Percentiles rank a stretch among this genome's conserved stretches.
Conservation (phyloP, 1,140 invertebrate species). For the Drosophila bocki region DNA sequence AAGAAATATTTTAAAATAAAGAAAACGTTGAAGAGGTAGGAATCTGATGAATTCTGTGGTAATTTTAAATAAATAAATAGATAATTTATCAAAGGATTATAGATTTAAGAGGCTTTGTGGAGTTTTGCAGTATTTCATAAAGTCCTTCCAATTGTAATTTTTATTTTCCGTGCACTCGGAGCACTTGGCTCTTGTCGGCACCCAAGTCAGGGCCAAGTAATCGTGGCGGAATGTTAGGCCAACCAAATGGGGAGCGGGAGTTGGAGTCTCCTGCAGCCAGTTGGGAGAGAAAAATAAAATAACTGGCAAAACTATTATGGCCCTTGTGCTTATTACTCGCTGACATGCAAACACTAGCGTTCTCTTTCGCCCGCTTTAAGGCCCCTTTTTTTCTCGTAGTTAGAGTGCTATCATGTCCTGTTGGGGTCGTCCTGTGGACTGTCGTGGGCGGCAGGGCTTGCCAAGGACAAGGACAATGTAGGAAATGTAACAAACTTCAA, state of each 20-base stretch:
- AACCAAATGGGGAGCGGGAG: slow-evolving; percentile 24
- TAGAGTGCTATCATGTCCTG: slow-evolving; percentile 50
- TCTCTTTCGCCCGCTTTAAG: slow-evolving; percentile 31
- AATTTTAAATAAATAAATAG: too few relatives aligned
- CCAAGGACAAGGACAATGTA: slow-evolving; percentile 81
- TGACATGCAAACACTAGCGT: slow-evolving; percentile 80
- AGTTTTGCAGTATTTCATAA: too few relatives aligned
- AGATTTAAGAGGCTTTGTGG: too few relatives aligned
- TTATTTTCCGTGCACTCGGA: slow-evolving; percentile 11
- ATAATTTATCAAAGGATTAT: too few relatives aligned
- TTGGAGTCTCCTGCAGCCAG: background rate
- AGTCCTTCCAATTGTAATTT: too few relatives aligned
- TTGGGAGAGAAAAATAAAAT: slow-evolving; percentile 55
- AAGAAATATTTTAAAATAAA: background rate
- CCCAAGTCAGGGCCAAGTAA: slow-evolving; percentile 59
- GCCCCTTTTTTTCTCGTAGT: slow-evolving; percentile 22
- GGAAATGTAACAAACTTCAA: slow-evolving; percentile 43
- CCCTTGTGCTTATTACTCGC: slow-evolving; percentile 82
- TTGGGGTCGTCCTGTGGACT: slow-evolving; percentile 1
- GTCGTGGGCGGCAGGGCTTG: slow-evolving; percentile 11
- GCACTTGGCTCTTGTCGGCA: slow-evolving; percentile 34
- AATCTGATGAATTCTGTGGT: background rate
- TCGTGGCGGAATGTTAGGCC: slow-evolving; percentile 60
- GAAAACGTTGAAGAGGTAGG: background rate
- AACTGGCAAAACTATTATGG: slow-evolving; percentile 83